phyloP scores from a whole-genome alignment of 2,113 vertebrate species.

The Coracopsis vasa region DNA sequence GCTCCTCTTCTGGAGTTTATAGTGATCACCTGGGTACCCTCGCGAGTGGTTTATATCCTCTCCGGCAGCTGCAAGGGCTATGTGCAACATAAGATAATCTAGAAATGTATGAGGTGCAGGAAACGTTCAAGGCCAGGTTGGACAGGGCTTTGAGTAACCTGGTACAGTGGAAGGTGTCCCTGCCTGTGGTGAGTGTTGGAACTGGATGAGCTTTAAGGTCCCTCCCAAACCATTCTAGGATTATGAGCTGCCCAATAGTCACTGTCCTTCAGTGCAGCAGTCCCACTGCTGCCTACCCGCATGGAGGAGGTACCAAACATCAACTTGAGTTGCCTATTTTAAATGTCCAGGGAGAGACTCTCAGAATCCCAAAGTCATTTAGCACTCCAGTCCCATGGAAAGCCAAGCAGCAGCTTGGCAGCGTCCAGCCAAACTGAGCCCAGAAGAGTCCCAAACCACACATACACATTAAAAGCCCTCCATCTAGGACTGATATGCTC shows the following conservation, averaged over 20 bases:
- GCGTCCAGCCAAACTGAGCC: not conserved
- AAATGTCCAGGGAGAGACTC: not conserved
- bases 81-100: not conserved
- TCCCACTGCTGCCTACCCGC: not conserved
- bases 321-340: not conserved
- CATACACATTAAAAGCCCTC: fast-evolving
- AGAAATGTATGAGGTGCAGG: not conserved
- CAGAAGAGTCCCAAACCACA: not conserved
- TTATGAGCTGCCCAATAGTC: not conserved
- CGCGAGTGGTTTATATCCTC: fast-evolving
- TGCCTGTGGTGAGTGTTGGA: not conserved
- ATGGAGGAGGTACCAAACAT: not conserved
- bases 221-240: not conserved
- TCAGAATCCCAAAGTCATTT: not conserved
- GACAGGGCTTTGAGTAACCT: not conserved
- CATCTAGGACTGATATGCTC: fast-evolving
- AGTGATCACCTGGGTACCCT: not conserved
- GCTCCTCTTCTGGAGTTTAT: not conserved
- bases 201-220: not conserved
- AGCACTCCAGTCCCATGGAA: not conserved
- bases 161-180: not conserved
- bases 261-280: not conserved
- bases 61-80: not conserved
- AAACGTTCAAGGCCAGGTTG: not conserved
- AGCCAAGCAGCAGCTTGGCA: not conserved